Evolutionary conservation across 2,113 vertebrate genomes (phyloP).

Genomic region (Corythornis madagascariensis): DNA sequence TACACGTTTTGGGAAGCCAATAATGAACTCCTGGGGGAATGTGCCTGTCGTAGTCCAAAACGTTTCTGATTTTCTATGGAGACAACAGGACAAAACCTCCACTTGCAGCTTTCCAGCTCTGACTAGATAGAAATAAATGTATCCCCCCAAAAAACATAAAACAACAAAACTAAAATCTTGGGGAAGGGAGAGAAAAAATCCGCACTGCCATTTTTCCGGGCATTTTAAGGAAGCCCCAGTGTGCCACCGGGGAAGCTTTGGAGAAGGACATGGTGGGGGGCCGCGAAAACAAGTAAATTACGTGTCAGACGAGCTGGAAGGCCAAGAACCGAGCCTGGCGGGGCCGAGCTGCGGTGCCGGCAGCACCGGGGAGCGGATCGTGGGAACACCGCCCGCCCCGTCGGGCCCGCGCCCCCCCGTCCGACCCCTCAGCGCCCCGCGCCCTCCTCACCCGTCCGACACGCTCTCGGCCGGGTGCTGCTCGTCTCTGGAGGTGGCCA

Average conservation of each 20-base stretch:
- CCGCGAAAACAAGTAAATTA: background rate
- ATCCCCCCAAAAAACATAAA: background rate
- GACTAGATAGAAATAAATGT: rapidly evolving
- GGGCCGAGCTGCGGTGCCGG: background rate
- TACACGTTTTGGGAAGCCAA: constrained; percentile 82
- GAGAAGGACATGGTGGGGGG: rapidly evolving
- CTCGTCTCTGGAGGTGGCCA: constrained; percentile 87
- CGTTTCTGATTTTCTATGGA: constrained; percentile 81
- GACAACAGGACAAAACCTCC: background rate
- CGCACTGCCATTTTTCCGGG: background rate
- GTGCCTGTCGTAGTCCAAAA: constrained; percentile 96
- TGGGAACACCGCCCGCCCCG: background rate
- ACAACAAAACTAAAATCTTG: no score
- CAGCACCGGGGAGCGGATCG: background rate
- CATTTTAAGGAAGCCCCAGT: background rate
- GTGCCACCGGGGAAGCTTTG: rapidly evolving
- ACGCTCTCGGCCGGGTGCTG: constrained; percentile 87
- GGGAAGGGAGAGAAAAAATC: background rate
- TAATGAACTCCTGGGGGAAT: constrained; percentile 93
- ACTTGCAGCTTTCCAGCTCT: background rate
- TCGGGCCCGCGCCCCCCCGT: background rate
- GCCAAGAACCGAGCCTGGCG: background rate
- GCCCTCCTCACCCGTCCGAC: constrained; percentile 83
- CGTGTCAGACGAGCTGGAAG: rapidly evolving
- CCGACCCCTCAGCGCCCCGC: background rate